Percentiles rank a stretch among this genome's conserved stretches.
Conservation (phyloP, 2,113 vertebrate species). For the Pampusana beccarii region DNA sequence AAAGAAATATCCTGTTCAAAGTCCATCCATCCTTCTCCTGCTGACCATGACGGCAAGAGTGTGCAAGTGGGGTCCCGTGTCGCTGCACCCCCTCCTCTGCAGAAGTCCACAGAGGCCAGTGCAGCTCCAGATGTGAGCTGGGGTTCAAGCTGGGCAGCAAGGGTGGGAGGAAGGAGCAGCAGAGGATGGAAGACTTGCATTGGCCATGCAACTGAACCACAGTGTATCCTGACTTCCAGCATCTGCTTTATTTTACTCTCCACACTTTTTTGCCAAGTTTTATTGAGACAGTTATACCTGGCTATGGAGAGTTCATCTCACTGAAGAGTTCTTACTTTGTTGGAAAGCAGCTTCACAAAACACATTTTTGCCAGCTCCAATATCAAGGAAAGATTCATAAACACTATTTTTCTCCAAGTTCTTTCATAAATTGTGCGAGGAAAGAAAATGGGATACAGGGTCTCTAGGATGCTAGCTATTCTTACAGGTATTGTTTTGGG, state of each 20-base stretch:
- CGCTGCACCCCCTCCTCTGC: background rate
- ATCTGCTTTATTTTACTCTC: background rate
- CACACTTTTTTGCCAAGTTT: accelerated
- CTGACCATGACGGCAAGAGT: accelerated
- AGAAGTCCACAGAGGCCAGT: background rate
- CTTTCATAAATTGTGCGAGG: background rate
- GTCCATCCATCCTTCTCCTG: background rate
- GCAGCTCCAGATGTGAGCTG: background rate
- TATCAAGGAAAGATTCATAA: background rate
- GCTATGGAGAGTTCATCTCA: background rate
- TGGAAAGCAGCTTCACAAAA: background rate
- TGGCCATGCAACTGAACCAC: background rate
- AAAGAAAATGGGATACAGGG: background rate
- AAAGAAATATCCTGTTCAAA: background rate
- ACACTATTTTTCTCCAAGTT: background rate
- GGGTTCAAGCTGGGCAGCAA: background rate
- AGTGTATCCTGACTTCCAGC: background rate
- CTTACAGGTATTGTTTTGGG: background rate
- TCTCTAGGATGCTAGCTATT: background rate
- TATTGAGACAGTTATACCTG: background rate
- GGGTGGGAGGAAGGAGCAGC: background rate
- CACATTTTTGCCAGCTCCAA: background rate
- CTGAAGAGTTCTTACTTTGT: background rate
- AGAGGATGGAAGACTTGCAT: background rate
- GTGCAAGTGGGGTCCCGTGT: background rate